Conservation (phyloP, 2,797 vertebrate species). For the Syncerus caffer region DNA sequence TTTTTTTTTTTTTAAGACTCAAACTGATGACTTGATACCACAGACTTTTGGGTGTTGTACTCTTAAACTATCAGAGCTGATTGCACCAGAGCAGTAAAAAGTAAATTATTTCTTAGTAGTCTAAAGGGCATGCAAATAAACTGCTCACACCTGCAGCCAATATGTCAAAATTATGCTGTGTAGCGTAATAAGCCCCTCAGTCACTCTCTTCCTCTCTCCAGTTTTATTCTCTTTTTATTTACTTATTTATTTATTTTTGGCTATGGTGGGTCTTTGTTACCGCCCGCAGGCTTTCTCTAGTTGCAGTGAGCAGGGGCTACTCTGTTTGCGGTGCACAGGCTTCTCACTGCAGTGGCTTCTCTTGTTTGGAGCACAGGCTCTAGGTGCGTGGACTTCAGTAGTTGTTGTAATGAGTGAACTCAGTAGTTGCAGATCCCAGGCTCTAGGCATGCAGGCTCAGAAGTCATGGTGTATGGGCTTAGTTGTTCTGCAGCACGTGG, state of each 20-base stretch:
- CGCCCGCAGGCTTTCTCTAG: background rate
- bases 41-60: background rate
- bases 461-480: background rate
- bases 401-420: background rate
- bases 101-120: background rate
- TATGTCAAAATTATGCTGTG: background rate
- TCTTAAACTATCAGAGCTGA: background rate
- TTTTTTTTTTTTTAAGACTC: slow-evolving; percentile 39
- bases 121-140: background rate
- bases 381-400: background rate
- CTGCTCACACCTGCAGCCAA: background rate
- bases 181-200: background rate
- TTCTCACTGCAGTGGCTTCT: background rate
- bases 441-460: background rate
- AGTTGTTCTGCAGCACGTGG: background rate
- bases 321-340: background rate
- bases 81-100: background rate
- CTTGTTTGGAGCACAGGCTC: background rate
- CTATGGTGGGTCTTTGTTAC: background rate
- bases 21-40: background rate
- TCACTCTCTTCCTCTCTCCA: background rate
- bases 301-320: background rate
- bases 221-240: background rate
- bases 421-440: background rate
- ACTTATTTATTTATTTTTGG: background rate